These are phyloP conservation scores for Acrocera orbiculus DNA, from an alignment of 2,888 invertebrate genomes.

Conservation along the genomic window DNA sequence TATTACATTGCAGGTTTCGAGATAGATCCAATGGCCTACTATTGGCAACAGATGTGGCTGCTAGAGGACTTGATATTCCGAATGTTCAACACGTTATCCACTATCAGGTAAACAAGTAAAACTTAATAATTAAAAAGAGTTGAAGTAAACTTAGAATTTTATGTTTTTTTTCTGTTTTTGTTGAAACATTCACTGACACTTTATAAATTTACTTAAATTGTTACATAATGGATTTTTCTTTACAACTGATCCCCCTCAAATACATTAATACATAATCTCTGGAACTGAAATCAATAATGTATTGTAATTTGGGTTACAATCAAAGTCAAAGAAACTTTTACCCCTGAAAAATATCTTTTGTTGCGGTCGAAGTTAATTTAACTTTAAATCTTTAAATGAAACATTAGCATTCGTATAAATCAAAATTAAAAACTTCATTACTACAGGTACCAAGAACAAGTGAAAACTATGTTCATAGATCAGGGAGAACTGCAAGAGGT, in stretches of 20 bases:
- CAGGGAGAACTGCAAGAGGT: slow-evolving; percentile 90
- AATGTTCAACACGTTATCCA: slow-evolving; percentile 89
- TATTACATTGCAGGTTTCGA: slow-evolving; percentile 40
- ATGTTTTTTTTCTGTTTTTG: not conserved
- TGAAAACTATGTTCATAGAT: slow-evolving; percentile 92
- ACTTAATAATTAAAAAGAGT: not conserved
- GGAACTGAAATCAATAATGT: too few species aligned
- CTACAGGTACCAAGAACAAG: slow-evolving; percentile 81
- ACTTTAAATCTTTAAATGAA: too few species aligned
- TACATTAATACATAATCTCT: too few species aligned
- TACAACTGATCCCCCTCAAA: too few species aligned
- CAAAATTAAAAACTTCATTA: slow-evolving; percentile 16
- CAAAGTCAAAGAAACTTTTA: too few species aligned
- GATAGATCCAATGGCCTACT: slow-evolving; percentile 54
- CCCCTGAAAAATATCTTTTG: too few species aligned
- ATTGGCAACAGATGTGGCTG: slow-evolving; percentile 93
- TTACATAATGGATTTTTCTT: too few species aligned
- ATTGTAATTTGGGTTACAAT: too few species aligned
- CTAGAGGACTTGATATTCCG: slow-evolving; percentile 90
- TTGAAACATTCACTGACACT: too few species aligned
- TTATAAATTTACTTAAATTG: too few species aligned
- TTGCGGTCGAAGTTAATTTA: too few species aligned
- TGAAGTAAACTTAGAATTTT: not conserved
- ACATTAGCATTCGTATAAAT: not conserved
- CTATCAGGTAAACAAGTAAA: slow-evolving; percentile 43